phyloP scores from a whole-genome alignment of 1,140 invertebrate species.

The Helicoverpa armigera region DNA sequence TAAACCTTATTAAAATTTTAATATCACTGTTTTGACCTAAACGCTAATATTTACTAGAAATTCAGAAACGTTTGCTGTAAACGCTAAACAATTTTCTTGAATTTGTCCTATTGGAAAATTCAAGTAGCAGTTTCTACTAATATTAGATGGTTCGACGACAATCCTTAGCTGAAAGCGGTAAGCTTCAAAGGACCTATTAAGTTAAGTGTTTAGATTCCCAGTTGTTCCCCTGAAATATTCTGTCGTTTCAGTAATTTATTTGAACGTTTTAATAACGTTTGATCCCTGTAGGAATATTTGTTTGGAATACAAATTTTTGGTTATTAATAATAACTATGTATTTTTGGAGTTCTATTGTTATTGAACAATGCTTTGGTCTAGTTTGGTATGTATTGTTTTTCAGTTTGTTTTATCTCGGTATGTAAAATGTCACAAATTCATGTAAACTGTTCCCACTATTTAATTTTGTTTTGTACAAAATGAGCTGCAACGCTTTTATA shows the following conservation, averaged over 20 bases:
- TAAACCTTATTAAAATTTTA: too few relatives aligned
- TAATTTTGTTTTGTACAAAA: too few relatives aligned
- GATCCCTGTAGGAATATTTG: not conserved
- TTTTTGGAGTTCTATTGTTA: too few relatives aligned
- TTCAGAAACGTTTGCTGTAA: not conserved
- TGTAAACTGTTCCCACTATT: too few relatives aligned
- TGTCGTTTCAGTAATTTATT: not conserved
- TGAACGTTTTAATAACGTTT: not conserved
- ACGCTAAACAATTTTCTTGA: not conserved
- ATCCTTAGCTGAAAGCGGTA: not conserved
- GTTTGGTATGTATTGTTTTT: too few relatives aligned
- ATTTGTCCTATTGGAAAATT: slow-evolving; percentile 5
- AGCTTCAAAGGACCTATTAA: slow-evolving; percentile 29
- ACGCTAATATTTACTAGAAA: not conserved
- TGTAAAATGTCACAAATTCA: too few relatives aligned
- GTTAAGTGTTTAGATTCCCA: slow-evolving; percentile 10
- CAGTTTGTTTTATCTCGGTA: too few relatives aligned
- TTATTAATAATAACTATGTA: too few relatives aligned
- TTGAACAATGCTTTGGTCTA: too few relatives aligned
- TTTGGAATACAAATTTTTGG: too few relatives aligned
- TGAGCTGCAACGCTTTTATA: too few relatives aligned
- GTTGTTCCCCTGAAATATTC: slow-evolving; percentile 13
- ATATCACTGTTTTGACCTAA: too few relatives aligned
- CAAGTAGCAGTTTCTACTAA: not conserved
- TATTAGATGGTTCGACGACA: slow-evolving; percentile 6